Evolutionary conservation across 2,888 invertebrate genomes (phyloP).

Genomic region (Homarus gammarus): DNA sequence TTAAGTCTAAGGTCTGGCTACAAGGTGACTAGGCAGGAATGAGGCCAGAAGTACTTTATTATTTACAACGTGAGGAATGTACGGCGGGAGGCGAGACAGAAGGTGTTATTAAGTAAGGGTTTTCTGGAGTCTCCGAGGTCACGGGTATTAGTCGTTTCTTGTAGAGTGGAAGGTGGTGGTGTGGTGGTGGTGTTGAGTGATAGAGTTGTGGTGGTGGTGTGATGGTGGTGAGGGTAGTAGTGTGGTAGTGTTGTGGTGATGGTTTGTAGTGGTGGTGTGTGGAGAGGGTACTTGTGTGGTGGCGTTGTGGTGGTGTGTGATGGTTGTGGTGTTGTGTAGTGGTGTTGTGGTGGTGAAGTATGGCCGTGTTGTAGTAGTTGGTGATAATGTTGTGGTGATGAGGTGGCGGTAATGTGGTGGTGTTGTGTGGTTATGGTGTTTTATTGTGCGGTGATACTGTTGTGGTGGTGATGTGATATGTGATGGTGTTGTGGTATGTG

Average conservation of each 20-base stretch:
- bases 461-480: not conserved
- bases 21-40: constrained; percentile 13
- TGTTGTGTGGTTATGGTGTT: not conserved
- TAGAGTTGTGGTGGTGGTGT: no score
- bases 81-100: not conserved
- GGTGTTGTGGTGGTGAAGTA: not conserved
- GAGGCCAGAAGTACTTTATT: not conserved
- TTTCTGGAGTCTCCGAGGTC: no score
- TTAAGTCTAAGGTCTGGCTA: constrained; percentile 47
- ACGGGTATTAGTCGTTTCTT: no score
- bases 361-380: no score
- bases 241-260: no score
- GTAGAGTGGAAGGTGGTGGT: no score
- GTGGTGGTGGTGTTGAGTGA: no score
- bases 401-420: not conserved
- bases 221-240: no score
- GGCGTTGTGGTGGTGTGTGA: not conserved
- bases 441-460: not conserved
- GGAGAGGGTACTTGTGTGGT: not conserved
- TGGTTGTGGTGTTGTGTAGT: not conserved
- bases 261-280: not conserved
- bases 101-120: not conserved
- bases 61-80: constrained; percentile 10
- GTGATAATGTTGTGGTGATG: not conserved
- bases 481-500: not conserved